A percentile compares a stretch with the other conserved stretches of the same genome.
These are phyloP conservation scores for Anagyrus pseudococci DNA, from an alignment of 2,888 invertebrate genomes.

Conservation along the genomic window DNA sequence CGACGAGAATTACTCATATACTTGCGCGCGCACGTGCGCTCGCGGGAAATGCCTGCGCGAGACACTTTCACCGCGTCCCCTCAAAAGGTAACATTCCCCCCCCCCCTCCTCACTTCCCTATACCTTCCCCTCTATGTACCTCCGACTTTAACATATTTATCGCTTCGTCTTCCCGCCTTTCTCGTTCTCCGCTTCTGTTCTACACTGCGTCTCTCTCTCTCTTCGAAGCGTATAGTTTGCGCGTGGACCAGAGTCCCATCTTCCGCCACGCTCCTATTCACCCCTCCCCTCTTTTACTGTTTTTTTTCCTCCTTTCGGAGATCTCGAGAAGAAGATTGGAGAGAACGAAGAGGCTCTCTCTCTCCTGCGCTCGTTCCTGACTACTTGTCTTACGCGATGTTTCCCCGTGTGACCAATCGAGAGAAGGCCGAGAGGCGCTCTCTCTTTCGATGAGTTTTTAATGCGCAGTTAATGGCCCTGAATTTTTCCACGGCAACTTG, in stretches of 20 bases:
- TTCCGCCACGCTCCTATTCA: background rate
- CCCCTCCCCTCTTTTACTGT: no score
- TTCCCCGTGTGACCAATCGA: no score
- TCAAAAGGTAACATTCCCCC: background rate
- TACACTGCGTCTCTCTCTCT: background rate
- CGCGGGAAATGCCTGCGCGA: no score
- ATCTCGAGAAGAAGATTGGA: no score
- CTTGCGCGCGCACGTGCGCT: no score
- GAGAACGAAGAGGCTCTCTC: background rate
- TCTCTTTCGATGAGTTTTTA: background rate
- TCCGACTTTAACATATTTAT: background rate
- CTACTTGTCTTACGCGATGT: conserved; percentile 24
- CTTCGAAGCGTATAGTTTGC: background rate
- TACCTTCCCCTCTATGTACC: background rate
- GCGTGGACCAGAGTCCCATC: background rate
- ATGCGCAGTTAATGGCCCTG: conserved; percentile 8
- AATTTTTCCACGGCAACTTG: no score
- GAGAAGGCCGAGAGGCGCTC: background rate
- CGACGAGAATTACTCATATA: background rate
- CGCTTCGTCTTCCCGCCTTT: no score
- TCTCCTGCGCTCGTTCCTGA: conserved; percentile 17
- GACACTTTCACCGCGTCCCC: no score
- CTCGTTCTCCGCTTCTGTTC: background rate
- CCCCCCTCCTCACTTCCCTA: background rate
- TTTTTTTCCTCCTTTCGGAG: no score